Evolutionary conservation across 2,797 vertebrate species (phyloP).

Genomic region (Craterocephalus amniculus): DNA sequence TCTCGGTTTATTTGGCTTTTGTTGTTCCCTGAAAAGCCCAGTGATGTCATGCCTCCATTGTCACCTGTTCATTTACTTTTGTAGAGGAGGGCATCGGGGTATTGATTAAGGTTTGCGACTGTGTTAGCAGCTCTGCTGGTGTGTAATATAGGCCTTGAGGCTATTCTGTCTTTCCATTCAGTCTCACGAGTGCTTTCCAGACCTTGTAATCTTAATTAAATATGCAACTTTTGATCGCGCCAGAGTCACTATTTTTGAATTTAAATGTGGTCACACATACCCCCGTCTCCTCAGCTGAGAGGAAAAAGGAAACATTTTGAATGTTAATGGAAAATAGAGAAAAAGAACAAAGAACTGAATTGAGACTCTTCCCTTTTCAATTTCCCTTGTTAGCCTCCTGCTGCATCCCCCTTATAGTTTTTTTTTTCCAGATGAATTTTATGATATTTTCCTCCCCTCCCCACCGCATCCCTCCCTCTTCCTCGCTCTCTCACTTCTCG

Average conservation of each 20-base stretch:
- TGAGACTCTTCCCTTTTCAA: slow-evolving; percentile 87
- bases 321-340: slow-evolving; percentile 84
- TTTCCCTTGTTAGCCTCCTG: slow-evolving; percentile 89
- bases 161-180: slow-evolving; percentile 76
- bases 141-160: slow-evolving; percentile 91
- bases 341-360: slow-evolving; percentile 89
- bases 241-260: slow-evolving; percentile 90
- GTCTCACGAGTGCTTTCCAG: slow-evolving; percentile 90
- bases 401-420: slow-evolving; percentile 70
- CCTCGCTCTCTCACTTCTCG: slow-evolving; percentile 69
- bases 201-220: slow-evolving; percentile 97
- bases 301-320: slow-evolving; percentile 87
- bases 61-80: slow-evolving; percentile 82
- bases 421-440: slow-evolving; percentile 90
- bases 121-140: slow-evolving; percentile 90
- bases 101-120: slow-evolving; percentile 86
- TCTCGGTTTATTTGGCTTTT: slow-evolving; percentile 72
- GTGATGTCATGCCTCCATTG: slow-evolving; percentile 90
- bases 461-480: slow-evolving; percentile 67
- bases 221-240: slow-evolving; percentile 95
- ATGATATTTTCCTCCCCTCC: slow-evolving; percentile 86
- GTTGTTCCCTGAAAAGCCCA: slow-evolving; percentile 80
- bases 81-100: slow-evolving; percentile 85
- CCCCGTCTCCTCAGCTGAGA: slow-evolving; percentile 70
- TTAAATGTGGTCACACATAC: slow-evolving; percentile 87